phyloP scores from a whole-genome alignment of 2,113 vertebrate genomes.

The Upupa epops region DNA sequence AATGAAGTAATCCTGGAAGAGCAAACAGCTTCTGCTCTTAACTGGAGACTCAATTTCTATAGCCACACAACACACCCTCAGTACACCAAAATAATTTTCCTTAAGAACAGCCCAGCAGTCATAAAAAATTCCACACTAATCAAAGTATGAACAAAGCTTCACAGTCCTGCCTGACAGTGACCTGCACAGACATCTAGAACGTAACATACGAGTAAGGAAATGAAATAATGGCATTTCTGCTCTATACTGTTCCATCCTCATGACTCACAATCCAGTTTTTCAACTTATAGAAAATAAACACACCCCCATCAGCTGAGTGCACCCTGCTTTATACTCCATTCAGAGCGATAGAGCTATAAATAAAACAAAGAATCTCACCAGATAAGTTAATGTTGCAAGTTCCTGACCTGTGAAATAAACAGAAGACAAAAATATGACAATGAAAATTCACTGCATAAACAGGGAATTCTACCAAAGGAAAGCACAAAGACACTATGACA shows the following conservation, averaged over 20 bases:
- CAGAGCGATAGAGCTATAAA: neutral
- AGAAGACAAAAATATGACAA: neutral
- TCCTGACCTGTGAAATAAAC: conserved; percentile 82
- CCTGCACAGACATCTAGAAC: neutral
- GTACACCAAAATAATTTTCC: neutral
- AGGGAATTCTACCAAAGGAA: neutral
- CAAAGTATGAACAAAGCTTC: neutral
- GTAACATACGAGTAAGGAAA: neutral
- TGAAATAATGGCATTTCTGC: neutral
- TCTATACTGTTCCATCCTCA: neutral
- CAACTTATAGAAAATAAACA: neutral
- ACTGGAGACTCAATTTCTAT: neutral
- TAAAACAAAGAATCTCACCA: conserved; percentile 79
- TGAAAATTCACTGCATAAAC: neutral
- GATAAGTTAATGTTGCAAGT: conserved; percentile 86
- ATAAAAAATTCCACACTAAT: neutral
- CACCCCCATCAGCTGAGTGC: neutral
- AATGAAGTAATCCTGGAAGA: conserved; percentile 86
- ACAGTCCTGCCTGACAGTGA: neutral
- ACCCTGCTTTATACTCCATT: neutral
- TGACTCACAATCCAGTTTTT: neutral
- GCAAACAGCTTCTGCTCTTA: neutral
- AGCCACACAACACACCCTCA: neutral
- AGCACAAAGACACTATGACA: neutral
- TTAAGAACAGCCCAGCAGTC: neutral